Conservation (phyloP, 2,888 invertebrate species). For the Bedellia somnulentella region DNA sequence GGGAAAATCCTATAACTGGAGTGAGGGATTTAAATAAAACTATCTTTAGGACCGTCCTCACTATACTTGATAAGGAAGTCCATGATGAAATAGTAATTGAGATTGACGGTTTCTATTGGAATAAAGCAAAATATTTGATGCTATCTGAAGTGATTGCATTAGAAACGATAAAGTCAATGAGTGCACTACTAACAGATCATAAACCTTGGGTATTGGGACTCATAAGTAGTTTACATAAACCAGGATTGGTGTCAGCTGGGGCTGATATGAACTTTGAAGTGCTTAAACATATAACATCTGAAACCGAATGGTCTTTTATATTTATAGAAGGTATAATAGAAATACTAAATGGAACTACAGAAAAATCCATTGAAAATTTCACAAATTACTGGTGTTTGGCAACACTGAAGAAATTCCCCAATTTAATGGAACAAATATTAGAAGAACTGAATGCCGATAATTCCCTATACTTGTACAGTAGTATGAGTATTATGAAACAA, state of each 20-base stretch:
- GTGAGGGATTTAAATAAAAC: slow-evolving; percentile 53
- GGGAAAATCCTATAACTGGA: slow-evolving; percentile 63
- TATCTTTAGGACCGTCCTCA: slow-evolving; percentile 41
- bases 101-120: slow-evolving; percentile 54
- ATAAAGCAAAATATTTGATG: slow-evolving; percentile 62
- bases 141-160: slow-evolving; percentile 47
- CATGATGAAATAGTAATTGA: slow-evolving; percentile 23
- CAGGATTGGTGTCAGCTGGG: slow-evolving; percentile 61
- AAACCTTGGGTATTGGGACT: slow-evolving; percentile 35
- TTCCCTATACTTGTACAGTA: slow-evolving; percentile 23
- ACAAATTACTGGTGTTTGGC: slow-evolving; percentile 51
- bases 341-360: slow-evolving; percentile 20
- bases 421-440: slow-evolving; percentile 20
- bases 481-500: slow-evolving; percentile 32
- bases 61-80: slow-evolving; percentile 17
- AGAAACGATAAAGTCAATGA: slow-evolving; percentile 15
- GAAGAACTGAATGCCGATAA: slow-evolving; percentile 20
- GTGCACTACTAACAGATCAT: slow-evolving; percentile 14
- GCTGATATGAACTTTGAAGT: slow-evolving; percentile 61
- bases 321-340: slow-evolving; percentile 28
- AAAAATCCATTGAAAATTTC: slow-evolving; percentile 39
- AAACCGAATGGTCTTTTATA: slow-evolving; percentile 39
- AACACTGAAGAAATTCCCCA: slow-evolving; percentile 45
- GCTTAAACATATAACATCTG: slow-evolving; percentile 30
- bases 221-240: slow-evolving; percentile 39